Percentiles rank a stretch among this genome's conserved stretches.
Conservation (phyloP, 2,797 vertebrate genomes). For the Coendou prehensilis region DNA sequence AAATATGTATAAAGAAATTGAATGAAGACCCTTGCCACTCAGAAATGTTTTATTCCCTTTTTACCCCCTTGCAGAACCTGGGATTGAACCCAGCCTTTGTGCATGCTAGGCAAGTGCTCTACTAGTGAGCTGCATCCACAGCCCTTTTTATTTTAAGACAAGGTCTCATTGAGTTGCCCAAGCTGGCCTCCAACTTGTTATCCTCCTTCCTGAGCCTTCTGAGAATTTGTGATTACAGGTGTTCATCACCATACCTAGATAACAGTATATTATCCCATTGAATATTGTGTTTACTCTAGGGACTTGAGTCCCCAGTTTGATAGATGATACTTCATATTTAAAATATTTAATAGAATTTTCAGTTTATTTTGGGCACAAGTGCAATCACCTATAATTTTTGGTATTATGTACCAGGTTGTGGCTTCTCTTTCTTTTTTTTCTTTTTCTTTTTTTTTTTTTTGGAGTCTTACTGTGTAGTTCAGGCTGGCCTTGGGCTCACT, state of each 20-base stretch:
- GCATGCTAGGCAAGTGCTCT: background rate
- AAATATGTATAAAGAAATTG: background rate
- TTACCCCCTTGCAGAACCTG: background rate
- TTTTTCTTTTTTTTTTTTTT: too few relatives aligned
- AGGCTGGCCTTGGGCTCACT: too few relatives aligned
- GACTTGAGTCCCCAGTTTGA: background rate
- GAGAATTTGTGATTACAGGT: background rate
- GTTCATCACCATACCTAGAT: background rate
- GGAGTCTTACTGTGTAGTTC: too few relatives aligned
- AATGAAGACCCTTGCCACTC: background rate
- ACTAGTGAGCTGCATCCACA: background rate
- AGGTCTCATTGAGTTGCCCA: background rate
- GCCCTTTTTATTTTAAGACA: background rate
- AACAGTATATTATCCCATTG: background rate
- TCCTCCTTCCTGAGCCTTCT: background rate
- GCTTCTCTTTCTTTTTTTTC: background rate
- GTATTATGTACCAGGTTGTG: background rate
- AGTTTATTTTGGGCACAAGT: background rate
- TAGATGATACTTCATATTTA: background rate
- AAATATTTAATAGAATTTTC: constrained; percentile 5
- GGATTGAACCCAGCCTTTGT: background rate
- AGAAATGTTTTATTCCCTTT: background rate
- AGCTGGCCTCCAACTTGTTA: background rate
- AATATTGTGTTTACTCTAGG: background rate
- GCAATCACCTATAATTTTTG: background rate